These are phyloP conservation scores for Cryptotis parvus DNA, from an alignment of 2,113 vertebrate genomes.

Conservation along the genomic window DNA sequence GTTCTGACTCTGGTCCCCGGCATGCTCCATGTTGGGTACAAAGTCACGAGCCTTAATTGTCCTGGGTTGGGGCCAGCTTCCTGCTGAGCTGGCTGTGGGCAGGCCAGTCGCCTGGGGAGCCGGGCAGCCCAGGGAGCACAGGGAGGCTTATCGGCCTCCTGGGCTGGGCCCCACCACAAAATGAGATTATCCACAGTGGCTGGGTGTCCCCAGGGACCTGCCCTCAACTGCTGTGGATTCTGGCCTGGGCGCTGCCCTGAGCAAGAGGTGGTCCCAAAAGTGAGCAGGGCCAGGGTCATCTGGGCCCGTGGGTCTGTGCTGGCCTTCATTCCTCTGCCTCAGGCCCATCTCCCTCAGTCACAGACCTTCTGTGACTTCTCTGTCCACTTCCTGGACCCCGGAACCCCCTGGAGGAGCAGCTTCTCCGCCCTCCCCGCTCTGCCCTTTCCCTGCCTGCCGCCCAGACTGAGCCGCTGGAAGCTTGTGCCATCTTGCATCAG, in stretches of 20 bases:
- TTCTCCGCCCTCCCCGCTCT: not conserved
- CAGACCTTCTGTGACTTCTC: not conserved
- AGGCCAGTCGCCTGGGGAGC: not conserved
- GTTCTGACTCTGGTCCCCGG: conserved; percentile 31
- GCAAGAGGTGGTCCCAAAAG: not conserved
- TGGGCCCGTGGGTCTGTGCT: not conserved
- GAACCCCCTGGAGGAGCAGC: no score
- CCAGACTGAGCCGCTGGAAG: not conserved
- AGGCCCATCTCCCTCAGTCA: not conserved
- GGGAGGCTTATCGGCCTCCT: conserved; percentile 15
- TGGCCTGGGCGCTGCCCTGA: not conserved
- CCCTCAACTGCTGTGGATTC: not conserved
- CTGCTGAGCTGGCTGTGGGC: conserved; percentile 59
- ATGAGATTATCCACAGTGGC: not conserved
- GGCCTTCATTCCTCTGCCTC: not conserved
- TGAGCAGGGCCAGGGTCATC: not conserved
- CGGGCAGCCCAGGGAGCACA: not conserved
- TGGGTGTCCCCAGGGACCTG: not conserved
- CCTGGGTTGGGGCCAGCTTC: conserved; percentile 71
- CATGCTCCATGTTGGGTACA: conserved; percentile 34
- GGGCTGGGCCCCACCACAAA: not conserved
- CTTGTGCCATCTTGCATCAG: not conserved
- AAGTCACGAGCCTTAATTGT: conserved; percentile 73
- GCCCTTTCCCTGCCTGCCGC: fast-evolving
- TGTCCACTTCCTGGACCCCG: no score